Percentiles rank a stretch among this genome's conserved stretches.
These are phyloP conservation scores for Lutjanus argentimaculatus DNA, from an alignment of 2,797 vertebrate genomes.

Conservation along the genomic window DNA sequence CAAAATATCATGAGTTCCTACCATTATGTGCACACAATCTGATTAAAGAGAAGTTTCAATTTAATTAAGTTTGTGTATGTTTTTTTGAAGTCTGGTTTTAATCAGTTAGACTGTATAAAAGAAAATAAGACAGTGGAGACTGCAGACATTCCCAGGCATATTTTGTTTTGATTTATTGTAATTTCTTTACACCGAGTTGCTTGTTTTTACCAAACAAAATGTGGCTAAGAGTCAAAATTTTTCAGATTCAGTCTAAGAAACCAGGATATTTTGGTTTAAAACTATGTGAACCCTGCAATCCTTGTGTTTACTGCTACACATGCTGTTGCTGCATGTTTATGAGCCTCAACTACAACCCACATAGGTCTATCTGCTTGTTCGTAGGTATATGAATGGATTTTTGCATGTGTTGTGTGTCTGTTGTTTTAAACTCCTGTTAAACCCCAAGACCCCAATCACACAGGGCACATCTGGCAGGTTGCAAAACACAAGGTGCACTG, in stretches of 20 bases:
- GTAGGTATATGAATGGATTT: too few species aligned
- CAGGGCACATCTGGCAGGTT: too few species aligned
- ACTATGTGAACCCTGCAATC: too few species aligned
- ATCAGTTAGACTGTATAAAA: constrained; percentile 27
- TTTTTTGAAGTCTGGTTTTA: constrained; percentile 32
- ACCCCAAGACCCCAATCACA: too few species aligned
- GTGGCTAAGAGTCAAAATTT: constrained; percentile 21
- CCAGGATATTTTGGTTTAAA: neutral
- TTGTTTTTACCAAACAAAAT: constrained; percentile 33
- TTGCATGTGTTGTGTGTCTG: too few species aligned
- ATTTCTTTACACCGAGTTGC: constrained; percentile 17
- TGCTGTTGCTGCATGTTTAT: too few species aligned
- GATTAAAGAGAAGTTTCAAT: too few species aligned
- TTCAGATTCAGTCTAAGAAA: constrained; percentile 5
- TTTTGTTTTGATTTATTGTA: constrained; percentile 36
- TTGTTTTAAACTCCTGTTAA: neutral
- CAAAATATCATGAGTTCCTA: neutral
- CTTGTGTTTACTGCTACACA: too few species aligned
- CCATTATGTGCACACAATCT: neutral
- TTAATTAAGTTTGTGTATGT: constrained; percentile 29
- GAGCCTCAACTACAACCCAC: too few species aligned
- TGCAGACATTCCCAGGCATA: constrained; percentile 1
- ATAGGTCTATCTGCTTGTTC: too few species aligned
- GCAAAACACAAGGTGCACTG: too few species aligned
- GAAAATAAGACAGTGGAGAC: constrained; percentile 6